Evolutionary conservation across 2,888 invertebrate species (phyloP).

Genomic region (Myathropa florea): DNA sequence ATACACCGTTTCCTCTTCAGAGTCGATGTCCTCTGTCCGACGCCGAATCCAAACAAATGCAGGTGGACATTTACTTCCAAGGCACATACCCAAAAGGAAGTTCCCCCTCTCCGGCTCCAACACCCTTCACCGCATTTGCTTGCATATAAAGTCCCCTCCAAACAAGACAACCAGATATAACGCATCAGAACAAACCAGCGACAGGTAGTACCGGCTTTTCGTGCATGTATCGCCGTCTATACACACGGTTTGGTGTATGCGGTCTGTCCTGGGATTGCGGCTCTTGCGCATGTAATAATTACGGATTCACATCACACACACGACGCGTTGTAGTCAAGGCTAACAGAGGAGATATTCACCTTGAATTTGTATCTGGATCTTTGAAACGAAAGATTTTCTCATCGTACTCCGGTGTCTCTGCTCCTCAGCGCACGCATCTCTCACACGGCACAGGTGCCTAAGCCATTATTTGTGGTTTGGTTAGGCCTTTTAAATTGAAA

Average conservation of each 20-base stretch:
- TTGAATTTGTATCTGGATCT: constrained; percentile 69
- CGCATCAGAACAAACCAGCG: constrained; percentile 62
- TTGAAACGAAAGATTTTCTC: constrained; percentile 55
- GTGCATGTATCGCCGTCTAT: background rate
- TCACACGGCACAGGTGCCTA: constrained; percentile 43
- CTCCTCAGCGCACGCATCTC: background rate
- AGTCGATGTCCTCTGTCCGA: constrained; percentile 60
- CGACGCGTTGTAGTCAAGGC: constrained; percentile 60
- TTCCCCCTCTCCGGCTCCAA: constrained; percentile 6
- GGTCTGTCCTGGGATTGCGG: constrained; percentile 19
- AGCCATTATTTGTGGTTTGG: constrained; percentile 63
- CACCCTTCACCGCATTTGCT: background rate
- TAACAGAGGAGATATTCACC: constrained; percentile 67
- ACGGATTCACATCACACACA: constrained; percentile 65
- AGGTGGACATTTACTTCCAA: constrained; percentile 71
- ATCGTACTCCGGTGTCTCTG: constrained; percentile 53
- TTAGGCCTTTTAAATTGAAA: constrained; percentile 56
- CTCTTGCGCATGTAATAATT: constrained; percentile 63
- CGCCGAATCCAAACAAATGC: constrained; percentile 68
- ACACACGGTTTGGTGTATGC: background rate
- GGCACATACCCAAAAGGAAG: constrained; percentile 69
- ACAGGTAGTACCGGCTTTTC: constrained; percentile 68
- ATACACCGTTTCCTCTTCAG: constrained; percentile 57
- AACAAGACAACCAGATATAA: constrained; percentile 38
- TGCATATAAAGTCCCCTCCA: constrained; percentile 56